A percentile compares a stretch with the other conserved stretches of the same genome.
Conservation (phyloP, 1,140 invertebrate species). For the Magallana gigas region DNA sequence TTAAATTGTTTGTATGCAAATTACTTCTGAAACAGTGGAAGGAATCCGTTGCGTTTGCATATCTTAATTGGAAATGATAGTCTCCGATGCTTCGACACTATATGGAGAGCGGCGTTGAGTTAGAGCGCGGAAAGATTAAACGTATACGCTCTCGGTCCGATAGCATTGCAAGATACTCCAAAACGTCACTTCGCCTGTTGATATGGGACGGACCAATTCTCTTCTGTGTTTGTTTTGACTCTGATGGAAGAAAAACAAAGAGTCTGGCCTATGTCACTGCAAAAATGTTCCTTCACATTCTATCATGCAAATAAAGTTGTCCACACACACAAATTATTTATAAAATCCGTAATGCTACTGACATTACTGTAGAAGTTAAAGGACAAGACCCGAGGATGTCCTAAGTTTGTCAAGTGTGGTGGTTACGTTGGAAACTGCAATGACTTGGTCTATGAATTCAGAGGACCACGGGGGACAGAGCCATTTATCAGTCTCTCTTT, state of each 20-base stretch:
- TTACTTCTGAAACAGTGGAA: constrained; percentile 5
- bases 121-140: neutral
- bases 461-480: neutral
- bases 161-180: constrained; percentile 8
- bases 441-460: neutral
- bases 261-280: no score
- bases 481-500: neutral
- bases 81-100: neutral
- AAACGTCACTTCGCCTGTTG: constrained; percentile 6
- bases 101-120: neutral
- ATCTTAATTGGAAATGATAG: constrained; percentile 36
- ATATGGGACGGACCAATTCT: constrained; percentile 6
- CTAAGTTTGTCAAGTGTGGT: neutral
- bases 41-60: constrained; percentile 2
- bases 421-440: neutral
- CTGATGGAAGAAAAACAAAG: no score
- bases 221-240: no score
- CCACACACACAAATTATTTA: no score
- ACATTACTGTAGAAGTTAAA: neutral
- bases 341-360: neutral
- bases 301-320: no score
- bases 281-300: no score
- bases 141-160: neutral
- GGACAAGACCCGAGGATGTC: neutral
- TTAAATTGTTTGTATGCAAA: constrained; percentile 28